Conservation (phyloP, 2,113 vertebrate genomes). For the Sinocyclocheilus grahami region DNA sequence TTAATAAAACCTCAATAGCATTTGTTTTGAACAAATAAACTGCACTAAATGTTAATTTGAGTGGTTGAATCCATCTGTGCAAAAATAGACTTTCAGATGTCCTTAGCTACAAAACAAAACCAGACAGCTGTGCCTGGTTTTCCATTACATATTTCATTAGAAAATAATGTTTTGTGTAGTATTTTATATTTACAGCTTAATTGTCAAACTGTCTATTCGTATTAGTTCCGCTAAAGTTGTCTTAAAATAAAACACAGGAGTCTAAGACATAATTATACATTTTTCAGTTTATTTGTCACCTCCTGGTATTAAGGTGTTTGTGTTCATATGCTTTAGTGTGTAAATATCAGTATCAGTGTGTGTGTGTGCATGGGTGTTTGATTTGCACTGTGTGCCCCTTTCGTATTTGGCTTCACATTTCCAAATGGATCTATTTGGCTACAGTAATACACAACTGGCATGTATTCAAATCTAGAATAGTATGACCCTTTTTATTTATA, state of each 20-base stretch:
- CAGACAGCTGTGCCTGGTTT: conserved; percentile 8
- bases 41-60: background rate
- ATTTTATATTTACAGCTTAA: background rate
- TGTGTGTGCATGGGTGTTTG: conserved; percentile 25
- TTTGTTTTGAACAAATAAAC: conserved; percentile 12
- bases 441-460: conserved; percentile 76
- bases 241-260: conserved; percentile 57
- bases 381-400: conserved; percentile 54
- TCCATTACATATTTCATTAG: background rate
- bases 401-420: conserved; percentile 63
- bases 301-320: conserved; percentile 61
- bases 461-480: conserved; percentile 70
- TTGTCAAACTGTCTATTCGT: background rate
- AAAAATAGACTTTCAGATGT: background rate
- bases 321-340: conserved; percentile 42
- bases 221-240: background rate
- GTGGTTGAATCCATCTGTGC: background rate
- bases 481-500: conserved; percentile 67
- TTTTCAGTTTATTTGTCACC: conserved; percentile 74
- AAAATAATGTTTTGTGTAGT: background rate
- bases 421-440: conserved; percentile 71
- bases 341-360: conserved; percentile 57
- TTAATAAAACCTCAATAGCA: conserved; percentile 4
- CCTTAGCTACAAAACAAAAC: background rate
- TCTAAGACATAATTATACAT: conserved; percentile 46